Base-by-base conservation (phyloP, 2,888 invertebrate genomes). In the Pediacus dermestoides region DNA sequence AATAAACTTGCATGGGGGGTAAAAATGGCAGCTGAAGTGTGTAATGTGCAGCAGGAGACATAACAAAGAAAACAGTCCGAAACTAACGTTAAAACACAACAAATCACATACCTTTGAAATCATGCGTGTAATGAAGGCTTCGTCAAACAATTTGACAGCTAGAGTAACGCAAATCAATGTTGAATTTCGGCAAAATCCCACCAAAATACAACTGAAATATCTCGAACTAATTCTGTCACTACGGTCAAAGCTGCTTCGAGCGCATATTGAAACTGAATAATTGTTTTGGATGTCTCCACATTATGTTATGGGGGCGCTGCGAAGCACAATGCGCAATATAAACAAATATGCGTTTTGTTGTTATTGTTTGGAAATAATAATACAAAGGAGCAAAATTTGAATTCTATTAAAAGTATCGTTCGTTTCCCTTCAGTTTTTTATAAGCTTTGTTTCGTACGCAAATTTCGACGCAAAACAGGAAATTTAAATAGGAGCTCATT, bases 241-340 rank as follows among this genome's bases (percentile, higher is more conserved):
- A 33, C 44, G 35, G 36, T 18, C 21, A 18, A 28, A 23, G 16
- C 12, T 13, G 8, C 18, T 16, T 12, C 35, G 21, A 31, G 27
- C 30, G 35, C 25, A 36, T 31, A 26, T 26, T 74, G 53, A 30
- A 34, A 0, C 73, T 74, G 48, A 74, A 74, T 26, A 73, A 53
- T 45, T 73, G 41, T 1, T 72, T 66, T 34, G 73, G 73, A 50
- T 71, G 73, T 18, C 73, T 53, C 50, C 74, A 74, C 1, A 7
- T 18, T 7, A 7, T 18, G 21, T n/a, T 48, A 74, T 25, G 34
- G 32, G 15, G 40, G 40, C 23, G 42, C 46, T 2, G 82, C 81
- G 21, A 76, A 75, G 50, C 27, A 2, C 10, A 21, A 34, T 38
- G 42, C 42, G 42, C 42, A 42, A 38, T 38, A 42, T 42, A 42